Evolutionary conservation across 2,888 invertebrate genomes (phyloP), one percentile per base, ranked within the genome.

Genomic region (Amphiduros pacificus): DNA sequence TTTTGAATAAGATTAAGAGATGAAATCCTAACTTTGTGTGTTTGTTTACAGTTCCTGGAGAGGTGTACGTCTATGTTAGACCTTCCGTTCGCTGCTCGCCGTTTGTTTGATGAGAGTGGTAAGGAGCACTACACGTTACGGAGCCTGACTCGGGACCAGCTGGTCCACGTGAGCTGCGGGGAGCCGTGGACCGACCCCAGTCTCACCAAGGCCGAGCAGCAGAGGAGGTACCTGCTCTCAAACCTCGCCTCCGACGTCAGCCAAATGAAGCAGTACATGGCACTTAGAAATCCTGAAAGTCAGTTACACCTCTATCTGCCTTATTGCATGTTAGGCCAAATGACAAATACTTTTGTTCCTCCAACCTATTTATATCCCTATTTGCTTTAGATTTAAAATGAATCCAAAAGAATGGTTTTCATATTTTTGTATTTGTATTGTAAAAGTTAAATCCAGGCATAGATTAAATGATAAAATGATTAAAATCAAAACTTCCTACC

Each of bases 141-240:
- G 31, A 69, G 68, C n/a, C 64, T 82, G 55, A 64, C 71, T 53
- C 69, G 78, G 6, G 79, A 82, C 60, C 76, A 80, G 62, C 53
- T 79, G 52, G 77, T 82, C 24, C 81, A 75, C 63, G 66, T 71
- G 29, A 72, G 68, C 32, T 80, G 79, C 64, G 82, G 82, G 4
- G 83, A 82, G 60, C 62, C 74, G 1, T 82, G 82, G 82, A 72
- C 70, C 6, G 79, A 81, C 67, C 82, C 82, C 0, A 71, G 68
- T 52, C 68, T 79, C n/a, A 74, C 75, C 29, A 74, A 73, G 58
- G 71, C 74, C 2, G 81, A 82, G 65, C 81, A 81, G 59, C 77
- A 80, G 64, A 67, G 79, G 22, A 69, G 80, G 49, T 69, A 73
- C 60, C 68, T 79, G n/a, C 68, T 82, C 62, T 73, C 78, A 14